Conservation (phyloP, 2,888 invertebrate genomes). For the Diplazon laetatorius region DNA sequence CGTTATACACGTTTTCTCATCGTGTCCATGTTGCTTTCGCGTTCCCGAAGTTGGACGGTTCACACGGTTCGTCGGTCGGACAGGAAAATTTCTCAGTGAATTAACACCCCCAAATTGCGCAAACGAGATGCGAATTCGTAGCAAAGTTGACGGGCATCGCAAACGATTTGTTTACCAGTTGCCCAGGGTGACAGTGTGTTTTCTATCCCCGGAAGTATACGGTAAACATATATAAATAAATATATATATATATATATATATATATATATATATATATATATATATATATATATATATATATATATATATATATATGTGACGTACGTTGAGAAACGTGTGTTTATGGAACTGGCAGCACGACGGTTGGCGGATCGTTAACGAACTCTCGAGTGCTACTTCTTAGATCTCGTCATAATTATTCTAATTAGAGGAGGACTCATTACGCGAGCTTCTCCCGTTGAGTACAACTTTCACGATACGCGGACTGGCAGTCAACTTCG, state of each 20-base stretch:
- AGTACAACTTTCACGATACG: slow-evolving; percentile 37
- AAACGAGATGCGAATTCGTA: slow-evolving; percentile 22
- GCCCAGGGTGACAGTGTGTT: slow-evolving; percentile 46
- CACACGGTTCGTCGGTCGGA: background rate
- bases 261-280: too few relatives aligned
- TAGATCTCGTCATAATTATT: slow-evolving; percentile 52
- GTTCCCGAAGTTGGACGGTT: slow-evolving; percentile 8
- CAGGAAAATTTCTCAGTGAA: slow-evolving; percentile 21
- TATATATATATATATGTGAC: too few relatives aligned
- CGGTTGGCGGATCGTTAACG: slow-evolving; percentile 64
- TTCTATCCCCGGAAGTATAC: slow-evolving; percentile 35
- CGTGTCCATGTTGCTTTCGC: slow-evolving; percentile 5
- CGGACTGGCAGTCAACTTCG: background rate
- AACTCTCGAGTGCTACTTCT: slow-evolving; percentile 51
- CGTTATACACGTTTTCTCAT: background rate
- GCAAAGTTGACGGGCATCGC: slow-evolving; percentile 46
- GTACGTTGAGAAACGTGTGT: slow-evolving; percentile 12
- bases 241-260: too few relatives aligned
- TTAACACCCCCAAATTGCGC: slow-evolving; percentile 16
- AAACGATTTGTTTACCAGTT: slow-evolving; percentile 59
- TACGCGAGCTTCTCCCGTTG: slow-evolving; percentile 19
- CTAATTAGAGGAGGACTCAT: slow-evolving; percentile 48
- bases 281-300: too few relatives aligned
- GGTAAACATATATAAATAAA: slow-evolving; percentile 2
- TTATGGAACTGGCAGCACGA: slow-evolving; percentile 20